Percentiles rank a stretch among this genome's conserved stretches.
Evolutionary conservation across 2,888 invertebrate genomes (phyloP).

Genomic region (Dorcus parallelipipedus): DNA sequence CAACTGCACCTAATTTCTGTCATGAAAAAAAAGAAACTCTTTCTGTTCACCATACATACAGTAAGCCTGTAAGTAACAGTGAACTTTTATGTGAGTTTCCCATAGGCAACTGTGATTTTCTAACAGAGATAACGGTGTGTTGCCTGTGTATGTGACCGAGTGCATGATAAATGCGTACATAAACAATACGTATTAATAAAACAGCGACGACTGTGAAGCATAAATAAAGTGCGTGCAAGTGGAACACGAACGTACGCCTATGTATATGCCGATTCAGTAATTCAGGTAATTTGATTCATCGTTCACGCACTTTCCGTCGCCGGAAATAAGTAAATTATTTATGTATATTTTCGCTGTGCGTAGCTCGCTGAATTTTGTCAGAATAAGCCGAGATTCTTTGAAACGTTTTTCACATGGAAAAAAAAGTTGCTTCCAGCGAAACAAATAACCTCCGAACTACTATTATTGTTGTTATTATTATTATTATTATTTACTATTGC

Average conservation of each 20-base stretch:
- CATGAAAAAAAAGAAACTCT: neutral
- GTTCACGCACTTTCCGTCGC: slow-evolving; percentile 11
- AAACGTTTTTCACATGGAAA: too few relatives aligned
- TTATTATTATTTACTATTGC: too few relatives aligned
- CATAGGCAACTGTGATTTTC: neutral
- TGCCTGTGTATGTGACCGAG: neutral
- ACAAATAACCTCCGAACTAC: too few relatives aligned
- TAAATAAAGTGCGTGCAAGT: slow-evolving; percentile 15
- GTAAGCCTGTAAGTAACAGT: too few relatives aligned
- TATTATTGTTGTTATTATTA: too few relatives aligned
- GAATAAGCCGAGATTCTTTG: too few relatives aligned
- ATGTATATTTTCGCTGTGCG: slow-evolving; percentile 13
- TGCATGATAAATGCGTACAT: too few relatives aligned
- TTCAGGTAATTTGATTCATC: slow-evolving; percentile 15
- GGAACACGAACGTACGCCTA: slow-evolving; percentile 5
- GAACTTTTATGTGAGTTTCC: neutral
- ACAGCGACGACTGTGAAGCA: neutral
- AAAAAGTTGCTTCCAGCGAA: too few relatives aligned
- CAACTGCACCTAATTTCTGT: too few relatives aligned
- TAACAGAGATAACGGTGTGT: neutral
- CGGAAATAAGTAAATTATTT: slow-evolving; percentile 17
- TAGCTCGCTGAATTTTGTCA: neutral
- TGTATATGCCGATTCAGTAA: slow-evolving; percentile 10
- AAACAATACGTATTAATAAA: neutral
- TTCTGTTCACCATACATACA: neutral